Evolutionary conservation across 2,888 invertebrate genomes (phyloP), one percentile per base, ranked within the genome.

Genomic region (Endotricha flammealis): DNA sequence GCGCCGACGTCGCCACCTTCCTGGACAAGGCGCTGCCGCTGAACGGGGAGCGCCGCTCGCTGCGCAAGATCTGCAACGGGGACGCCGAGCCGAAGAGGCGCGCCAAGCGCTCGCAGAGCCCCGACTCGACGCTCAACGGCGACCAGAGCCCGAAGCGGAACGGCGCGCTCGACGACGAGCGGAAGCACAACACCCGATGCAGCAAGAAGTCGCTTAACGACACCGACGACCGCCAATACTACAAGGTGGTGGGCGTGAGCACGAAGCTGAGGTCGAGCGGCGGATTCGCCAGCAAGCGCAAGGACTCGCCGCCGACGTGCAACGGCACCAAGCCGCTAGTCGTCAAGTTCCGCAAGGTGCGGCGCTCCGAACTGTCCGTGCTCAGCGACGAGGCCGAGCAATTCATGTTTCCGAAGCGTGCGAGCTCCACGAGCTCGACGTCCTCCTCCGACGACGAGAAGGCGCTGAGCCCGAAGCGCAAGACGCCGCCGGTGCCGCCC

Each of bases 381-480:
- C 72, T 95, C 30, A 95, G 94, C 57, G 93, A 94, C 52, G 95
- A 95, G 67, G 95, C 95, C 0, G 95, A 95, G 56, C 95, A 93
- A 52, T 95, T 95, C 63, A 91, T 95, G 90, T 95, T 95, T 62
- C 92, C 94, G 0, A 91, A 90, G 50, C 88, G 90, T 24, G 90
- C 91, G 10, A 91, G 91, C 38, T 83, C 87, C 0, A 68, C 77
- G 1, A 85, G 81, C 38, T 88, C 88, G 12, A 86, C 87, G 7
- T 86, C 87, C 0, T 88, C 88, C 3, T 90, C 90, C 0, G 90
- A 90, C 42, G 90, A 90, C 0, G 89, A 88, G 45, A 62, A 64
- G 11, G 46, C 50, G 6, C 35, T 49, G 2, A 57, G 71, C 9
- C 79, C 88, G 28, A 83, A 83, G 2, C 81, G 86, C 4, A 86